A percentile compares a stretch with the other conserved stretches of the same genome.
These are phyloP conservation scores for Lacerta bilineata DNA, from an alignment of 2,797 vertebrate species.

Conservation along the genomic window DNA sequence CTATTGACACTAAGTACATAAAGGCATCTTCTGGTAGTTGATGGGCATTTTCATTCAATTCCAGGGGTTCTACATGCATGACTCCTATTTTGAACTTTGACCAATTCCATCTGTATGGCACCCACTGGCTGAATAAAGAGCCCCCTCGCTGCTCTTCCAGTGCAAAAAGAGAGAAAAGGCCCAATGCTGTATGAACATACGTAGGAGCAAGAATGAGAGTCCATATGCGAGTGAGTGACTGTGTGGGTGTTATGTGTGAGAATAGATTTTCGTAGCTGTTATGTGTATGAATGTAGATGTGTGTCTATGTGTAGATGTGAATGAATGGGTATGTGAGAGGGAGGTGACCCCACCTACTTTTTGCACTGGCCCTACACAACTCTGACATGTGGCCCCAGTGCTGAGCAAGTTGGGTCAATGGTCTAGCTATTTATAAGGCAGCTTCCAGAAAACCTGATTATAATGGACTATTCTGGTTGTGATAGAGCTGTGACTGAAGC, in stretches of 20 bases:
- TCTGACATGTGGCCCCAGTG: background rate
- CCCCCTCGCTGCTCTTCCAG: no score
- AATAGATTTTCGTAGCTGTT: no score
- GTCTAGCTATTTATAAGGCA: no score
- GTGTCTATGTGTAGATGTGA: no score
- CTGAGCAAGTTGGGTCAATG: background rate
- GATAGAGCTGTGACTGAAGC: no score
- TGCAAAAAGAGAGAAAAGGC: background rate
- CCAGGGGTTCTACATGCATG: background rate
- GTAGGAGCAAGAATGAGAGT: background rate
- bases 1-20: conserved; percentile 20
- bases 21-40: background rate
- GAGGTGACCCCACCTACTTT: no score
- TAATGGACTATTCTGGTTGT: background rate
- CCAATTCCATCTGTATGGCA: conserved; percentile 22
- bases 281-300: no score
- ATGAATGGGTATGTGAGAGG: no score
- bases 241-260: no score
- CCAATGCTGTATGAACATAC: background rate
- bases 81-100: background rate
- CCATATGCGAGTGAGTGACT: background rate
- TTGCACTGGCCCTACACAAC: no score
- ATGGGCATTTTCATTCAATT: conserved; percentile 10
- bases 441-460: background rate
- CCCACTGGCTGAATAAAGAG: no score